phyloP scores from a whole-genome alignment of 2,113 vertebrate genomes.

The Myotis davidii region DNA sequence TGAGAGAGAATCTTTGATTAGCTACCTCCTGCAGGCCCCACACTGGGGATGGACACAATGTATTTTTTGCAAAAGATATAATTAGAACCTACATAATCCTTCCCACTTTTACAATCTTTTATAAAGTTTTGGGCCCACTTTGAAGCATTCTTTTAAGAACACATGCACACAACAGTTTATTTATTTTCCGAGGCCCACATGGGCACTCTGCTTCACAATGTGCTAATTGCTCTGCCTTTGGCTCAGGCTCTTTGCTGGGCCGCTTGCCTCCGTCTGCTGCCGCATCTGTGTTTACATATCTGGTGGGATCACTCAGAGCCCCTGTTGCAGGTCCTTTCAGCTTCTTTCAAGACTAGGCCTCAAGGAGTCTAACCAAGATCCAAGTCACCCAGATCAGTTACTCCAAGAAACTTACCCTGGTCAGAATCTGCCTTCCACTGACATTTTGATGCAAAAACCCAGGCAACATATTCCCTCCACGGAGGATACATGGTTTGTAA shows the following conservation, averaged over 20 bases:
- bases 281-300: constrained; percentile 83
- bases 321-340: constrained; percentile 75
- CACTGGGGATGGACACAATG: neutral
- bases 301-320: constrained; percentile 70
- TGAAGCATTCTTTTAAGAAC: constrained; percentile 34
- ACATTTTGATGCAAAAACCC: constrained; percentile 83
- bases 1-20: too few relatives aligned
- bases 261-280: constrained; percentile 54
- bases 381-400: constrained; percentile 78
- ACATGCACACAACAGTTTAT: neutral
- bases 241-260: constrained; percentile 42
- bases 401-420: constrained; percentile 75
- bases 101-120: constrained; percentile 18
- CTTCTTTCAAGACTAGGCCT: constrained; percentile 81
- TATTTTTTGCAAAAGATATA: constrained; percentile 21
- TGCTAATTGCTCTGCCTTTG: constrained; percentile 72
- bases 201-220: neutral
- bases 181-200: constrained; percentile 72
- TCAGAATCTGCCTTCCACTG: constrained; percentile 82
- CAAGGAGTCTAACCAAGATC: constrained; percentile 78
- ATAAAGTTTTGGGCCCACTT: constrained; percentile 30
- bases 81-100: neutral
- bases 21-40: too few relatives aligned
- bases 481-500: constrained; percentile 82
- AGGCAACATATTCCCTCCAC: constrained; percentile 75